Conservation (phyloP, 2,113 vertebrate genomes). For the Halcyon malimbica region DNA sequence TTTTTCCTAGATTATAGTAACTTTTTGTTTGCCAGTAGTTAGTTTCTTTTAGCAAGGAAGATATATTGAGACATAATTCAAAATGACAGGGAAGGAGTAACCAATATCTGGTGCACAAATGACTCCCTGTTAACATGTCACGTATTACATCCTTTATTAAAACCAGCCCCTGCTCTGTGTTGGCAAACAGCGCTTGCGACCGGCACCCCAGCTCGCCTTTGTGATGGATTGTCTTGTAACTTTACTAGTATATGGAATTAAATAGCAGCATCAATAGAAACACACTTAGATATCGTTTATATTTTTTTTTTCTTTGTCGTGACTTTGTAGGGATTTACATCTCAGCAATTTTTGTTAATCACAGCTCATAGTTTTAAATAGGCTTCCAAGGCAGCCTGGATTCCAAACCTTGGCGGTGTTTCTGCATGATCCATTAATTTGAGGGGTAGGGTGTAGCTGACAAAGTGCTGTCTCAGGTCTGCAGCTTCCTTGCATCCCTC, state of each 20-base stretch:
- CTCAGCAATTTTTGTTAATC: not conserved
- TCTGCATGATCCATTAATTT: not conserved
- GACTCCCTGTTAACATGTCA: slow-evolving; percentile 69
- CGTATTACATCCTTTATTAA: slow-evolving; percentile 64
- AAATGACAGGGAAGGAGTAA: slow-evolving; percentile 55
- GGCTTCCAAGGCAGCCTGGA: not conserved
- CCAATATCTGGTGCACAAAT: slow-evolving; percentile 47
- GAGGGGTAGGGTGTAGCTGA: not conserved
- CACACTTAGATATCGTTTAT: rapidly evolving
- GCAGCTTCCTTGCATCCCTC: not conserved
- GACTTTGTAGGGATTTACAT: not conserved
- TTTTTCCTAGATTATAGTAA: not conserved
- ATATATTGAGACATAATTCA: slow-evolving; percentile 53
- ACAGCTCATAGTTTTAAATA: not conserved
- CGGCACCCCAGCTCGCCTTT: not conserved
- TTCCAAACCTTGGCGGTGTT: not conserved
- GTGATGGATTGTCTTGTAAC: not conserved
- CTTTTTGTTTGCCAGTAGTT: not conserved
- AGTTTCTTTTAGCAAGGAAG: not conserved
- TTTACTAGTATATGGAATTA: not conserved
- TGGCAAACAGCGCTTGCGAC: not conserved
- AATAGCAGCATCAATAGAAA: not conserved
- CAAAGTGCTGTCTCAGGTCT: not conserved
- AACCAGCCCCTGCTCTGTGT: slow-evolving; percentile 12
- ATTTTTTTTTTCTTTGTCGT: not conserved